Conservation (phyloP, 2,797 vertebrate genomes). For the Dendrocincla fuliginosa region DNA sequence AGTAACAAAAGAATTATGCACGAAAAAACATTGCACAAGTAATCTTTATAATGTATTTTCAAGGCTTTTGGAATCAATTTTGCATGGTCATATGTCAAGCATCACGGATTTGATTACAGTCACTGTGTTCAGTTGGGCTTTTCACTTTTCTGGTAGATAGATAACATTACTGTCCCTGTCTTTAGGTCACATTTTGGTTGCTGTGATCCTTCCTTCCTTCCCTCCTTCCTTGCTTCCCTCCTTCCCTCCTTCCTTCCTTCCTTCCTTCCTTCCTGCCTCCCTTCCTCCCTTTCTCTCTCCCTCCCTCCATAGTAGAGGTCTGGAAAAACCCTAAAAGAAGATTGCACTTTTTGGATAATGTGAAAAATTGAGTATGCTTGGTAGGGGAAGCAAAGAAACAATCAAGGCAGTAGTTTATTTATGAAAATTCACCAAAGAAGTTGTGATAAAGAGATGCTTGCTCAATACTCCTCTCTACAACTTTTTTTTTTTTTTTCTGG, state of each 20-base stretch:
- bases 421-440: not conserved
- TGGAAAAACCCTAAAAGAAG: not conserved
- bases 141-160: not conserved
- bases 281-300: not conserved
- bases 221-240: not conserved
- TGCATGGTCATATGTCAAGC: rapidly evolving
- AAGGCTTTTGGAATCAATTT: not conserved
- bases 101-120: not conserved
- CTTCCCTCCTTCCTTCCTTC: not conserved
- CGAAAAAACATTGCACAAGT: not conserved
- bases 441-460: not conserved
- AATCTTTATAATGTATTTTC: not conserved
- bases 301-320: not conserved
- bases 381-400: not conserved
- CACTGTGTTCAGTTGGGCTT: not conserved
- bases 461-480: not conserved
- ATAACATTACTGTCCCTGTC: not conserved
- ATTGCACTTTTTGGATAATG: not conserved
- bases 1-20: not conserved
- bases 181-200: not conserved
- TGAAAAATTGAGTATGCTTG: not conserved
- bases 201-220: not conserved
- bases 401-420: not conserved
- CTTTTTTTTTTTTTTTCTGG: not conserved
- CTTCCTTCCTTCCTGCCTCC: not conserved